These are phyloP conservation scores for Crossocerus cetratus DNA, from an alignment of 2,888 invertebrate genomes.

Conservation along the genomic window DNA sequence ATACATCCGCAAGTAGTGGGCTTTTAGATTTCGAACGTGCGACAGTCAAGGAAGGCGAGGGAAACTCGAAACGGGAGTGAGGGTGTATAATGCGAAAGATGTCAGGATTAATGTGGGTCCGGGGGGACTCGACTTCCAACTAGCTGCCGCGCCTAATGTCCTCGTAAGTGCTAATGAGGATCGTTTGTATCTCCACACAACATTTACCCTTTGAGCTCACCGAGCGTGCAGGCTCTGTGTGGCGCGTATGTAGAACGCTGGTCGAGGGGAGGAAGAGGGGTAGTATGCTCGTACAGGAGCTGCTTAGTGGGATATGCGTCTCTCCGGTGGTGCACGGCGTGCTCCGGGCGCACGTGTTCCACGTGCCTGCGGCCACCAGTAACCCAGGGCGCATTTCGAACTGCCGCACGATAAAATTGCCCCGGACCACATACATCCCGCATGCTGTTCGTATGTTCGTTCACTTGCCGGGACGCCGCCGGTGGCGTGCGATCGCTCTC, in stretches of 20 bases:
- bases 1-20: too few species aligned
- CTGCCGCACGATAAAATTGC: not conserved
- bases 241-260: too few species aligned
- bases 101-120: slow-evolving; percentile 51
- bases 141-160: slow-evolving; percentile 55
- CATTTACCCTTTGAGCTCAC: slow-evolving; percentile 56
- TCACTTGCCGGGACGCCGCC: too few species aligned
- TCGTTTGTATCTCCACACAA: slow-evolving; percentile 51
- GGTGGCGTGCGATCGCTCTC: too few species aligned
- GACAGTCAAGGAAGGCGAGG: not conserved
- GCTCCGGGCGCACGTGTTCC: slow-evolving; percentile 13
- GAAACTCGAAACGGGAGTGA: slow-evolving; percentile 42
- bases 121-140: slow-evolving; percentile 48
- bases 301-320: not conserved
- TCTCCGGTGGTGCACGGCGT: not conserved
- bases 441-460: too few species aligned
- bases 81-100: slow-evolving; percentile 48
- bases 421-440: too few species aligned
- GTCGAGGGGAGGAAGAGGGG: not conserved
- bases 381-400: slow-evolving; percentile 2
- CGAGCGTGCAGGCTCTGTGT: slow-evolving; percentile 13
- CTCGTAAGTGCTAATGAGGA: slow-evolving; percentile 58
- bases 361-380: slow-evolving; percentile 12
- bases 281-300: not conserved
- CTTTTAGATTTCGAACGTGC: too few species aligned